Conservation (phyloP, 2,113 vertebrate species). For the Phaethon lepturus region DNA sequence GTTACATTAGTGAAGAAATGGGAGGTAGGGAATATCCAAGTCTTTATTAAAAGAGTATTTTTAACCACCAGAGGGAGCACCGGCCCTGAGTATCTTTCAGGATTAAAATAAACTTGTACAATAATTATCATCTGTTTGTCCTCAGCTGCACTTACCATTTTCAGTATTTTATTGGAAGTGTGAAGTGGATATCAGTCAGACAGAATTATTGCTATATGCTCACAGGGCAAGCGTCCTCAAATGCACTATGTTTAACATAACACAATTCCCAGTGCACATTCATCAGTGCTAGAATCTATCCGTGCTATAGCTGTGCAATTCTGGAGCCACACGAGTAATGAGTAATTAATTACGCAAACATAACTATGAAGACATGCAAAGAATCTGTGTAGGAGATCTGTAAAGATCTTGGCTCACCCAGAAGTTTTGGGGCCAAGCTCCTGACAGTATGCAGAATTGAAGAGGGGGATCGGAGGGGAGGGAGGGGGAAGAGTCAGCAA, state of each 20-base stretch:
- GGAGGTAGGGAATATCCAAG: not conserved
- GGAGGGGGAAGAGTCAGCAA: not conserved
- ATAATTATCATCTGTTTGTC: constrained; percentile 49
- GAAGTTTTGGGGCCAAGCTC: not conserved
- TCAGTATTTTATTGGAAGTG: constrained; percentile 48
- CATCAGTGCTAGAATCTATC: not conserved
- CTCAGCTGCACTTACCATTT: constrained; percentile 59
- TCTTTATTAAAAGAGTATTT: not conserved
- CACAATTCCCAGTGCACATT: constrained; percentile 22
- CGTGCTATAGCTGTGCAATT: not conserved
- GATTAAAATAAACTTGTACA: constrained; percentile 15
- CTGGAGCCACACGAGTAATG: not conserved
- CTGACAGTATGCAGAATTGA: not conserved
- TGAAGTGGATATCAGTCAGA: constrained; percentile 54
- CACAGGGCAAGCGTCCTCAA: constrained; percentile 23
- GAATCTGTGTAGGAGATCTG: constrained; percentile 43
- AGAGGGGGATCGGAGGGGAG: not conserved
- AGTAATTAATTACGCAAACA: constrained; percentile 46
- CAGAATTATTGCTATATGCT: constrained; percentile 33
- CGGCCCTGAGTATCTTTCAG: not conserved
- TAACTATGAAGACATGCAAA: constrained; percentile 11
- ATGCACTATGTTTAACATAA: constrained; percentile 29
- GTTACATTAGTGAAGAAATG: not conserved
- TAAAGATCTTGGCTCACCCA: constrained; percentile 10
- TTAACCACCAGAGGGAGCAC: constrained; percentile 60